Base-by-base conservation (phyloP, 2,113 vertebrate genomes). In the Micromys minutus region DNA sequence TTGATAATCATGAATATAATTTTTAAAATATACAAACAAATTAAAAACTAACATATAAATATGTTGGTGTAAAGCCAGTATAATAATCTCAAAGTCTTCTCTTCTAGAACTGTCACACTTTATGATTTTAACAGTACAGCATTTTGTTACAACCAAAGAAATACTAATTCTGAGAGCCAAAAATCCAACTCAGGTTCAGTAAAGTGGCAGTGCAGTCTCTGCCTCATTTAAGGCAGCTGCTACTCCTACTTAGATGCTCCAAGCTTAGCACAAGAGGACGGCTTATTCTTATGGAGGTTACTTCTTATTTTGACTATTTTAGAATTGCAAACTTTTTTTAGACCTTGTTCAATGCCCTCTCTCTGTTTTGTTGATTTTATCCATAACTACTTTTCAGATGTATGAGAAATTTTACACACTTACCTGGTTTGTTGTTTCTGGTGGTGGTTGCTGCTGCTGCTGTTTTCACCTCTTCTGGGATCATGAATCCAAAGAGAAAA, bases 221-320 rank as follows among this genome's bases (percentile, higher is more conserved):
- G 21, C n/a, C 9, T 86, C 59, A 16, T 9, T 19, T 65, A 31
- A 15, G 8, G 8, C 39, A 39, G 36, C 19, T 42, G 9, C 5
- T 74, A 2, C 69, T 72, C 9, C 31, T 95, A 9, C 50, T 11
- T 22, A 47, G 72, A 83, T 22, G 5, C 11, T 57, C 21, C 55
- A 71, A 39, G 9, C 52, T 89, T 12, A 36, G 15, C 57, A 55
- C 7, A 12, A 3, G 10, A 15, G 17, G 2, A 31, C 52, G 24
- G 8, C 12, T 77, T n/a, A 0, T 57, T 4, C 29, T 77, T 72
- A 0, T 1, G 4, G 17, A 85, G 45, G 7, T 1, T 0, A 39
- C 42, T 88, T 89, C 19, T 1, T 1, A 36, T 34, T 88, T 91
- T 29, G 26, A 67, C 10, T 21, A 72, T 1, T 67, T 5, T 77